phyloP scores from a whole-genome alignment of 1,140 invertebrate species.

The Zaprionus africanus region DNA sequence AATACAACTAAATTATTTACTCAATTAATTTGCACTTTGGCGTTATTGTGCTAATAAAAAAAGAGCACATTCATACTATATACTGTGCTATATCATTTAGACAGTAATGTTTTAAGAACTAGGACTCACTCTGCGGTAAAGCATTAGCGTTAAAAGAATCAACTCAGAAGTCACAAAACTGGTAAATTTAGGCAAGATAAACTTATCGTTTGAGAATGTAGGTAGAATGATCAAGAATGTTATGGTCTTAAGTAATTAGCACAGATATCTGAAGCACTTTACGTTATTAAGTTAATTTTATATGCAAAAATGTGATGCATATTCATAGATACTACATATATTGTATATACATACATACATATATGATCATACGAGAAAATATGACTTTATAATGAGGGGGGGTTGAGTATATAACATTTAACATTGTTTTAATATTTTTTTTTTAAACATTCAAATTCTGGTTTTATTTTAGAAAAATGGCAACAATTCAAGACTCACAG shows the following conservation, averaged over 20 bases:
- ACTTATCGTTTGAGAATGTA: not conserved
- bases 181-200: not conserved
- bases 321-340: not conserved
- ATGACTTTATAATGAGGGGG: not conserved
- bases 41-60: slow-evolving; percentile 14
- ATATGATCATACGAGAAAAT: not conserved
- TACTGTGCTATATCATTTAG: not conserved
- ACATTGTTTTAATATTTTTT: not conserved
- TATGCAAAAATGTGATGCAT: not conserved
- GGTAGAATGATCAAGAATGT: not conserved
- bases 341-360: not conserved
- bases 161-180: slow-evolving; percentile 14
- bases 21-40: slow-evolving; percentile 27
- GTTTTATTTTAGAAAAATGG: slow-evolving; percentile 8
- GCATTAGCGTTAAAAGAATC: not conserved
- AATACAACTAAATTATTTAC: slow-evolving; percentile 12
- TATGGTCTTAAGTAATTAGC: slow-evolving; percentile 25
- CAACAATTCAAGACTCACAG: not conserved
- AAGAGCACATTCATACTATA: not conserved
- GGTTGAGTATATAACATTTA: not conserved
- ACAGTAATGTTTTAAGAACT: not conserved
- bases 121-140: not conserved
- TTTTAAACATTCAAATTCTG: not conserved
- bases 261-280: slow-evolving; percentile 12
- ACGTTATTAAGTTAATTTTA: slow-evolving; percentile 4